These are phyloP conservation scores for Poecilia picta DNA, from an alignment of 2,797 vertebrate genomes.

Conservation along the genomic window DNA sequence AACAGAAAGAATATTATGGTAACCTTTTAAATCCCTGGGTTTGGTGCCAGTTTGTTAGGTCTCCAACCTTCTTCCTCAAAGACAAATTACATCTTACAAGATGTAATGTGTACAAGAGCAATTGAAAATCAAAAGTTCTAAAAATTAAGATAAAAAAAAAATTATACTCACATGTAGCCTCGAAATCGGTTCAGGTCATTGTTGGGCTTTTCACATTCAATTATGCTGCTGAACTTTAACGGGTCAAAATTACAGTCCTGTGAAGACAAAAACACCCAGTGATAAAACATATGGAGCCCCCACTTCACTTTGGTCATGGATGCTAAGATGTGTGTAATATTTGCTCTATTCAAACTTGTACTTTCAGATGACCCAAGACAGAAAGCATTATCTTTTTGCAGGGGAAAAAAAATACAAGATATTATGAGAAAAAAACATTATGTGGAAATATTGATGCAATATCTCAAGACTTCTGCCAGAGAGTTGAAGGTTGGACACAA, in stretches of 20 bases:
- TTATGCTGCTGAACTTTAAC: slow-evolving; percentile 89
- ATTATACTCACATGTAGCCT: slow-evolving; percentile 90
- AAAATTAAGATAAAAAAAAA: not conserved
- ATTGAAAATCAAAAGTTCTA: not conserved
- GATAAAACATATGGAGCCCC: not conserved
- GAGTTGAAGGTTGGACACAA: not conserved
- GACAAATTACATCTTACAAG: not conserved
- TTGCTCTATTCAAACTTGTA: not conserved
- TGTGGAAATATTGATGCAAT: not conserved
- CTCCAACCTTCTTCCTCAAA: not conserved
- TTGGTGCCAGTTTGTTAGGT: not conserved
- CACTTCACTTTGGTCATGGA: not conserved
- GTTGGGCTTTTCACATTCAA: slow-evolving; percentile 98
- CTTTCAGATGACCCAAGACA: not conserved
- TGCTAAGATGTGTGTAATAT: not conserved
- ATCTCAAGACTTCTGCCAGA: not conserved
- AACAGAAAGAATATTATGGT: not conserved
- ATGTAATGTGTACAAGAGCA: not conserved
- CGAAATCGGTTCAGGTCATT: slow-evolving; percentile 94
- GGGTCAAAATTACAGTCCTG: slow-evolving; percentile 97
- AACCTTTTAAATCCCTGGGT: not conserved
- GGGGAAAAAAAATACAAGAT: not conserved
- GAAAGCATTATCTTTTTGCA: not conserved
- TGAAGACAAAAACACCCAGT: slow-evolving; percentile 47
- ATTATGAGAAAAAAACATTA: not conserved